A percentile compares a stretch with the other conserved stretches of the same genome.
Evolutionary conservation across 2,888 invertebrate species (phyloP).

Genomic region (Stictocephala bisonia): DNA sequence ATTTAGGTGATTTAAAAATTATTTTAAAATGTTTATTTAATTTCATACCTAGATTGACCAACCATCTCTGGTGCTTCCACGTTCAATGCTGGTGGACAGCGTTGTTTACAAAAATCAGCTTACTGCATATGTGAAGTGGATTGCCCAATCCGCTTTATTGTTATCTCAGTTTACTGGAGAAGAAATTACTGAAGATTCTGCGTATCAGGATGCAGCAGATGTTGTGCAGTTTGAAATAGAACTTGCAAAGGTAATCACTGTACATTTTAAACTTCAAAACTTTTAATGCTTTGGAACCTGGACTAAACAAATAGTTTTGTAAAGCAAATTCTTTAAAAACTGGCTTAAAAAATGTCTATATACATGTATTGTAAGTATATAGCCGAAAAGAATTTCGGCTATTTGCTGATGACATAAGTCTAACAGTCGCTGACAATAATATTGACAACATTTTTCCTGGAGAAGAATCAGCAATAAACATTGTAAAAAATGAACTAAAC

Average conservation of each 20-base stretch:
- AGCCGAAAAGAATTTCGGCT: too few species aligned
- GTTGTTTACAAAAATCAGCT: constrained; percentile 58
- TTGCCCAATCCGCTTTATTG: constrained; percentile 57
- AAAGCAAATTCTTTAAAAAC: too few species aligned
- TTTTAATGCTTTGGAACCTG: background rate
- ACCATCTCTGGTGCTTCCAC: constrained; percentile 58
- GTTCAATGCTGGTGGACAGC: constrained; percentile 61
- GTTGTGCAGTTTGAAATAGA: constrained; percentile 67
- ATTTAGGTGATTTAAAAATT: too few species aligned
- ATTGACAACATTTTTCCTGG: too few species aligned
- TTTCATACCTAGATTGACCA: constrained; percentile 62
- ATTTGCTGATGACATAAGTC: too few species aligned
- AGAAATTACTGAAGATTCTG: constrained; percentile 48
- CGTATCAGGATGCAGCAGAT: constrained; percentile 62
- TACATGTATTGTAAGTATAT: too few species aligned
- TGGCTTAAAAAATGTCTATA: too few species aligned
- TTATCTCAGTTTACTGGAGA: constrained; percentile 55
- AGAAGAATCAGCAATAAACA: too few species aligned
- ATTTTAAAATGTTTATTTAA: background rate
- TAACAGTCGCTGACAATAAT: too few species aligned
- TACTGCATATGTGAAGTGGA: constrained; percentile 58
- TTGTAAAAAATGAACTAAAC: too few species aligned
- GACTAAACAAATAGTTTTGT: background rate
- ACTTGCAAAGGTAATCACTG: constrained; percentile 66
- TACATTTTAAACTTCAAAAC: background rate